These are phyloP conservation scores for Anthoscopus minutus DNA, from an alignment of 2,113 vertebrate genomes.

Conservation along the genomic window DNA sequence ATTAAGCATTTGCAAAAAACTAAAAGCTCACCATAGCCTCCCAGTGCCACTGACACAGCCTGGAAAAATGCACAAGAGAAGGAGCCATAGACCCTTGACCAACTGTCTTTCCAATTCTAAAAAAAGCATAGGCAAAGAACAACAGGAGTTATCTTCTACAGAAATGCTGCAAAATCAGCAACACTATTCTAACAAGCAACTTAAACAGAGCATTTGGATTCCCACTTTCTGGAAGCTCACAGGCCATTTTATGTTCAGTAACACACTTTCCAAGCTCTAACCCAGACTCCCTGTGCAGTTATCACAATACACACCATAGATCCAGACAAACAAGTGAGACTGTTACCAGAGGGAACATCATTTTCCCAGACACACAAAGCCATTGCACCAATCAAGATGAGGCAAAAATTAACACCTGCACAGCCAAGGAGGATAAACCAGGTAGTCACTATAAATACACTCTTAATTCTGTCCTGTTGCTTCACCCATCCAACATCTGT, in stretches of 20 bases:
- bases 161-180: not conserved
- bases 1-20: not conserved
- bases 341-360: not conserved
- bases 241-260: not conserved
- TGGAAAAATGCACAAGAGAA: not conserved
- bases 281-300: not conserved
- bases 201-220: not conserved
- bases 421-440: not conserved
- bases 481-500: not conserved
- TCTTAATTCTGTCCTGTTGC: not conserved
- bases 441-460: not conserved
- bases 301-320: not conserved
- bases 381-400: not conserved
- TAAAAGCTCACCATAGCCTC: not conserved
- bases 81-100: not conserved
- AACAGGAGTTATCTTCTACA: not conserved
- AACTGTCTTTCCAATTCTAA: not conserved
- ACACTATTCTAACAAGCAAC: not conserved
- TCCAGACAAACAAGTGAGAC: not conserved
- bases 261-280: not conserved
- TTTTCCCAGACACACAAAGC: not conserved
- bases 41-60: not conserved
- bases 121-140: not conserved
- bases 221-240: not conserved
- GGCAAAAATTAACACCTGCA: not conserved